A percentile compares a stretch with the other conserved stretches of the same genome.
phyloP scores from a whole-genome alignment of 1,140 invertebrate genomes.

The Epicauta chinensis region DNA sequence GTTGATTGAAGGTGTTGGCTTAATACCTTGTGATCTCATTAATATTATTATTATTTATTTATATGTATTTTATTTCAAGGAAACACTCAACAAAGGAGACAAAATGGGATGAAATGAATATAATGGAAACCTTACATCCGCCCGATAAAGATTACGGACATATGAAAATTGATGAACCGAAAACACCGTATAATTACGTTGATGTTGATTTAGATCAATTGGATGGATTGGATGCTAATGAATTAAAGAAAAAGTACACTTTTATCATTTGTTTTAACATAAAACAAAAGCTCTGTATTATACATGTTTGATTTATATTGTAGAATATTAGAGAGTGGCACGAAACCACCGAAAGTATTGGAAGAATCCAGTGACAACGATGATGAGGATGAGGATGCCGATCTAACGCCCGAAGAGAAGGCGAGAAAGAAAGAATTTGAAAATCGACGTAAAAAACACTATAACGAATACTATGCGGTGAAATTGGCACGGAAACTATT shows the following conservation, averaged over 20 bases:
- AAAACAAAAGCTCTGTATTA: background rate
- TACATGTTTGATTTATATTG: constrained; percentile 17
- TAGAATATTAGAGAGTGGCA: constrained; percentile 46
- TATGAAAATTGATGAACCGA: constrained; percentile 99
- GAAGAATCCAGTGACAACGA: constrained; percentile 58
- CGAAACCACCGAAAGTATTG: constrained; percentile 51
- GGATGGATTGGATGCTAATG: constrained; percentile 69
- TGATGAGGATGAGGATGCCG: constrained; percentile 52
- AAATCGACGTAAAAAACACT: constrained; percentile 90
- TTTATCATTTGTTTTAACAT: background rate
- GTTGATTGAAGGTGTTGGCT: too few relatives aligned
- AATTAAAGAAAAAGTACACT: constrained; percentile 65
- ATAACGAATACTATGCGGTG: constrained; percentile 94
- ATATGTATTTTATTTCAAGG: constrained; percentile 39
- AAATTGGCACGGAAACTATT: constrained; percentile 84
- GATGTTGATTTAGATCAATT: constrained; percentile 54
- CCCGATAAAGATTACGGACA: constrained; percentile 98
- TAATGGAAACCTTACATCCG: constrained; percentile 95
- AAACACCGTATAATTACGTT: constrained; percentile 88
- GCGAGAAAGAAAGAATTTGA: constrained; percentile 68
- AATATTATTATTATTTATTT: background rate
- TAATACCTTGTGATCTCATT: too few relatives aligned
- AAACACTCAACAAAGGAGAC: constrained; percentile 62
- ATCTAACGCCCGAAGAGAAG: constrained; percentile 54
- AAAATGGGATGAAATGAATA: constrained; percentile 99